Conservation (phyloP, 2,113 vertebrate genomes). For the Elaphurus davidianus region DNA sequence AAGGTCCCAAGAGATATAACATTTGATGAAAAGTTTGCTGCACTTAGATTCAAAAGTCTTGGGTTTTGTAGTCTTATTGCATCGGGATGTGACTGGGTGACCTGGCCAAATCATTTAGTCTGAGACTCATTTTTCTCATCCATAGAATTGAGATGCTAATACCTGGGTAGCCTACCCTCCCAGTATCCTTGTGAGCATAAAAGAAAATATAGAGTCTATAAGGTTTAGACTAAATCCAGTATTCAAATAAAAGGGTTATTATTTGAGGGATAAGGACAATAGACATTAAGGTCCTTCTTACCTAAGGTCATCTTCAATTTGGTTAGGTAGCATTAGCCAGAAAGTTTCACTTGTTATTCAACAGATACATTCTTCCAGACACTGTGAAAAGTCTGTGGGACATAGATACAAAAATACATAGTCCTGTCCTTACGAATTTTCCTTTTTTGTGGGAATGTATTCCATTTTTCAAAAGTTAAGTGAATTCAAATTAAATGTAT, state of each 20-base stretch:
- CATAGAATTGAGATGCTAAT: background rate
- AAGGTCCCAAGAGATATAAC: background rate
- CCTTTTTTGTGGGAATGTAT: background rate
- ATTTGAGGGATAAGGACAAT: background rate
- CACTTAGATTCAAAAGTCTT: background rate
- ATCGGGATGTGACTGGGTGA: background rate
- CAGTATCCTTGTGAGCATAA: background rate
- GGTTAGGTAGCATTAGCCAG: background rate
- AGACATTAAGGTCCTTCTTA: background rate
- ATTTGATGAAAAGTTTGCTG: background rate
- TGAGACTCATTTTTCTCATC: background rate
- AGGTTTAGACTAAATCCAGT: background rate
- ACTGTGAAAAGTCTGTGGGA: background rate
- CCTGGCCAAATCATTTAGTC: background rate
- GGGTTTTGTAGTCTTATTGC: background rate
- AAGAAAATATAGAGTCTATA: background rate
- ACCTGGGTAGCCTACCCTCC: background rate
- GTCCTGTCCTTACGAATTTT: background rate
- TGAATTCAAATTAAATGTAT: slow-evolving; percentile 14
- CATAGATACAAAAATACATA: background rate
- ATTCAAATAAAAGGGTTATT: background rate
- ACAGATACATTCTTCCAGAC: background rate
- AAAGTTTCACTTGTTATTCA: background rate
- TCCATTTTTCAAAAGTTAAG: slow-evolving; percentile 10
- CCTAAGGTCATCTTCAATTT: background rate